Base-by-base conservation (phyloP, 1,140 invertebrate genomes). In the Neodiprion lecontei region DNA sequence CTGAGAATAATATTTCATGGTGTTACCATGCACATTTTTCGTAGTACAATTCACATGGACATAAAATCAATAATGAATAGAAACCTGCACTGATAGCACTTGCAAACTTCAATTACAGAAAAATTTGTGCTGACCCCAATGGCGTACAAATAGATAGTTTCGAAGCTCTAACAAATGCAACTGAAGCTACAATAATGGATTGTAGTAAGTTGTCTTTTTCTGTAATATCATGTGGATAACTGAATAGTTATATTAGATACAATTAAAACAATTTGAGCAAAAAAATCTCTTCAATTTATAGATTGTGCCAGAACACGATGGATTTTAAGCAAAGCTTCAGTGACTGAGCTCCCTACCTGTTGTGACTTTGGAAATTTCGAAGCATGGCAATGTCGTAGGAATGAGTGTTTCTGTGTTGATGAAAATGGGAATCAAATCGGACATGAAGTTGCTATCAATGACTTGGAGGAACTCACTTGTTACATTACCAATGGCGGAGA, bases 311-410 rank as follows among this genome's bases (percentile, higher is more conserved):
- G 89, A 74, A 89, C 90, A 10, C 81, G 82, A 9, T 77, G 81
- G 50, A 70, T 91, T 3, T 87, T 92, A 82, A 78, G 77, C 9
- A 67, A 79, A 47, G 67, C 75, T 7, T 74, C 69, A 12, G 79
- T 85, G 1, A 68, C 76, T 0, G 89, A 91, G 77, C 82, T 87
- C 70, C 91, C 91, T 0, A 78, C 83, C 1, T 93, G 92, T 78
- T 90, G 89, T 77, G 73, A 75, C 23, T 91, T 91, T 83, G 92
- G 92, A 12, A 92, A 91, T 81, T 93, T 91, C 80, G 81, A 89
- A 47, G 69, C 75, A 0, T 83, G 90, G 70, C 92, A 93, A 80
- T 92, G 91, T 80, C 86, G 89, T 11, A 83, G 90, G 10, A 90
- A 90, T 0, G 67, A 83, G 47, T 92, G 91, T 79, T 89, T 89